Evolutionary conservation across 1,140 invertebrate genomes (phyloP), one percentile per base, ranked within the genome.

Genomic region (Meloidogyne exigua): DNA sequence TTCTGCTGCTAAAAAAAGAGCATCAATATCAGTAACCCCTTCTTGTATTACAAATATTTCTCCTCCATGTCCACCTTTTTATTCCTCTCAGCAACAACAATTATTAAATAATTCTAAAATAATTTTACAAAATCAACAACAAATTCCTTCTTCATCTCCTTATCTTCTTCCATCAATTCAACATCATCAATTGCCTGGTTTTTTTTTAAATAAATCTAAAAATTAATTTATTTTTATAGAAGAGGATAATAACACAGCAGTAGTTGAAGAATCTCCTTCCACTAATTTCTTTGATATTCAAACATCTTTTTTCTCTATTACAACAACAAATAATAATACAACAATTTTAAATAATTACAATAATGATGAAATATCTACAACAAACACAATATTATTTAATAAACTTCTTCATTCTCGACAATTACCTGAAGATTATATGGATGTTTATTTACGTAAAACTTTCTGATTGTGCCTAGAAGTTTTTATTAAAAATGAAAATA

Each of bases 1-100:
- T 57, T 57, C 49, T 57, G 49, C 49, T 57, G 49, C 49, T n/a
- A 57, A 57, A 57, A 57, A 57, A 57, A 57, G 49, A 57, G 49
- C 49, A 3, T 9, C 13, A 57, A 57, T 57, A n/a, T 2, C 18
- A n/a, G n/a, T n/a, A 57, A 49, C 44, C 18, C 13, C 13, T 18
- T 18, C 13, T 18, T 18, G 18, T 18, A 57, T n/a, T n/a, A 57
- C 49, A 57, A 57, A 57, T 57, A 57, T 57, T n/a, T 57, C 49
- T 57, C 49, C 49, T n/a, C 49, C 49, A 5, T 57, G 49, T 57
- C n/a, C 7, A 49, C 44, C 44, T 49, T 49, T 4, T 49, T 49
- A 49, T 49, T 18, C 44, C 7, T 57, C 18, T n/a, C 18, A 57
- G 9, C 49, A 57, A 32, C 28, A 32, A 32, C 28, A 32, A 57